A percentile compares a stretch with the other conserved stretches of the same genome.
phyloP scores from a whole-genome alignment of 2,113 vertebrate genomes.

The Neodontobutis hainanensis region DNA sequence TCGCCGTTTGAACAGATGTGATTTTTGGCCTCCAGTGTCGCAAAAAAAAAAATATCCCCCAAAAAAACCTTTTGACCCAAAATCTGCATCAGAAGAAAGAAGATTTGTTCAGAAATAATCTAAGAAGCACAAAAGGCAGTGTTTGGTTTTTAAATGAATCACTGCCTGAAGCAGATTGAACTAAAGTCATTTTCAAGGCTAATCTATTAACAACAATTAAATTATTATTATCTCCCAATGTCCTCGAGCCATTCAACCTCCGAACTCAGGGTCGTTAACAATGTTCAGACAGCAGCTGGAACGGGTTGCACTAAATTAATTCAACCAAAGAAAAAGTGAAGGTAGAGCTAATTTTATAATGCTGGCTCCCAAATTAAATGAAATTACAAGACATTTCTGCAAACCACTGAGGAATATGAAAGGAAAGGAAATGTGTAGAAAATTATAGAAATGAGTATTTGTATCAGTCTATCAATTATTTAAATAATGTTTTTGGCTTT shows the following conservation, averaged over 20 bases:
- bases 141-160: slow-evolving; percentile 10
- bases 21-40: slow-evolving; percentile 53
- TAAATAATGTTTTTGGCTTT: too few relatives aligned
- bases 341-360: background rate
- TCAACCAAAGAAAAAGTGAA: background rate
- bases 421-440: background rate
- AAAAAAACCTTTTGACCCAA: background rate
- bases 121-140: slow-evolving; percentile 17
- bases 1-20: slow-evolving; percentile 58
- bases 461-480: too few relatives aligned
- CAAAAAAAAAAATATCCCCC: background rate
- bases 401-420: background rate
- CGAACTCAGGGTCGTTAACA: background rate
- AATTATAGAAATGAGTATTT: too few relatives aligned
- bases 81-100: background rate
- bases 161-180: slow-evolving; percentile 14
- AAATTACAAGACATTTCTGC: background rate
- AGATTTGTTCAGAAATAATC: slow-evolving; percentile 9
- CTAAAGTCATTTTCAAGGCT: background rate
- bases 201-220: slow-evolving; percentile 9
- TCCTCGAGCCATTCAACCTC: slow-evolving; percentile 36
- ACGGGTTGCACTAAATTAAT: background rate
- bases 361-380: background rate
- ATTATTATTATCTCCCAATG: slow-evolving; percentile 1
- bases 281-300: background rate